A percentile compares a stretch with the other conserved stretches of the same genome.
Evolutionary conservation across 2,113 vertebrate genomes (phyloP).

Genomic region (Mirounga angustirostris): DNA sequence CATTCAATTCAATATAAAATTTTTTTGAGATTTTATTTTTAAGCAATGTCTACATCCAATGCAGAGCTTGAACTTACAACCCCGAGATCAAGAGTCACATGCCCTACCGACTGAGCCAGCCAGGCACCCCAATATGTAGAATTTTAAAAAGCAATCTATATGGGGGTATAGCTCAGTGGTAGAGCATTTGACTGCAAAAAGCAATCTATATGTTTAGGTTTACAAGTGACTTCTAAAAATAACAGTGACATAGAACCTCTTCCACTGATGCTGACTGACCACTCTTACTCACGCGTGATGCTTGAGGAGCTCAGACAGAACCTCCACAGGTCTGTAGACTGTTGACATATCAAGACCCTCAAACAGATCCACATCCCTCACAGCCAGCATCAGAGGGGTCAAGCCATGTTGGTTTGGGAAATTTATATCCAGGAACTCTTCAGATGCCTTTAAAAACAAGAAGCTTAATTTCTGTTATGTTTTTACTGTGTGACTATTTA

Average conservation of each 20-base stretch:
- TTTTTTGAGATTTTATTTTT: not conserved
- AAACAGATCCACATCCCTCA: constrained; percentile 89
- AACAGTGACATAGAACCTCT: not conserved
- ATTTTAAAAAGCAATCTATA: not conserved
- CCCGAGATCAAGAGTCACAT: not conserved
- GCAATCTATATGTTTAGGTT: not conserved
- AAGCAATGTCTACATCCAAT: not conserved
- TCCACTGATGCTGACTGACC: no score
- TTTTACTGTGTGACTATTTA: not conserved
- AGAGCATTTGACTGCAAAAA: not conserved
- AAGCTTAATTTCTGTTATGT: constrained; percentile 26
- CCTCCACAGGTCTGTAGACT: constrained; percentile 84
- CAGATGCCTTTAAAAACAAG: constrained; percentile 79
- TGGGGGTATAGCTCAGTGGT: no score
- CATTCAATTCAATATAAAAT: not conserved
- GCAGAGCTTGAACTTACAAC: not conserved
- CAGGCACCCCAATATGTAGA: not conserved
- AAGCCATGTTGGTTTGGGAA: constrained; percentile 85
- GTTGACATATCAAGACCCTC: constrained; percentile 82
- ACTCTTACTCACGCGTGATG: constrained; percentile 84
- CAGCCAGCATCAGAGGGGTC: constrained; percentile 88
- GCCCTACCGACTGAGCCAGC: not conserved
- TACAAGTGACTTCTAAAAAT: not conserved
- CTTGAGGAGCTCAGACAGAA: constrained; percentile 86
- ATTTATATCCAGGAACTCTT: constrained; percentile 86